A percentile compares a stretch with the other conserved stretches of the same genome.
phyloP scores from a whole-genome alignment of 2,888 invertebrate species.

The Drosophila nr. fundita region DNA sequence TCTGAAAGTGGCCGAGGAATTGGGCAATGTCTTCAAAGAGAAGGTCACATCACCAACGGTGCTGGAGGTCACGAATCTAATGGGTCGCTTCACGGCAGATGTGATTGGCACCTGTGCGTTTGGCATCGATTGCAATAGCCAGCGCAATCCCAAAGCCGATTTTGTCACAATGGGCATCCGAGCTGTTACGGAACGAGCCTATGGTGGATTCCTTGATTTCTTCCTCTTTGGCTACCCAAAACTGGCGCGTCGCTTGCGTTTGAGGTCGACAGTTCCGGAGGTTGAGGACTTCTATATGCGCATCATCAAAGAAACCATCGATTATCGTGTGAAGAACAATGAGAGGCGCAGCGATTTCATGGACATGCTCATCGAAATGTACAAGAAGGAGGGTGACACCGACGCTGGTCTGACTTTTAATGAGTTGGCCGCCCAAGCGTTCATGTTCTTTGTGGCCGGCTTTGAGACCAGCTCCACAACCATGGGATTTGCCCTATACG shows the following conservation, averaged over 20 bases:
- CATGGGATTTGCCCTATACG: slow-evolving; percentile 85
- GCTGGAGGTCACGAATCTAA: slow-evolving; percentile 80
- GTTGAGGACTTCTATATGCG: slow-evolving; percentile 84
- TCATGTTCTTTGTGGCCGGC: slow-evolving; percentile 85
- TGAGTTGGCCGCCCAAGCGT: slow-evolving; percentile 80
- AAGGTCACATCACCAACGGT: slow-evolving; percentile 41
- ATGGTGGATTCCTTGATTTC: too few species aligned
- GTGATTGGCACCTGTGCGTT: slow-evolving; percentile 86
- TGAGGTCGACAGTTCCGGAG: slow-evolving; percentile 56
- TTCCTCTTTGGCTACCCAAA: too few species aligned
- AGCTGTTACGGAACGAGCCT: slow-evolving; percentile 10
- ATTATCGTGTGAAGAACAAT: slow-evolving; percentile 73
- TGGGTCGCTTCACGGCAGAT: slow-evolving; percentile 86
- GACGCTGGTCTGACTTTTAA: slow-evolving; percentile 69
- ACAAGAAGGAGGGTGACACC: slow-evolving; percentile 58
- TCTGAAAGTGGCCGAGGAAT: slow-evolving; percentile 63
- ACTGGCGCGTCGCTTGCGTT: slow-evolving; percentile 81
- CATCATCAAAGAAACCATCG: slow-evolving; percentile 60
- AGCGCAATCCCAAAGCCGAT: slow-evolving; percentile 83
- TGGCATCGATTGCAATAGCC: slow-evolving; percentile 85
- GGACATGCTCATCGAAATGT: slow-evolving; percentile 86
- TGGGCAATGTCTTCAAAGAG: slow-evolving; percentile 76
- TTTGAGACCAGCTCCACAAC: slow-evolving; percentile 89
- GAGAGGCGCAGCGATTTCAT: slow-evolving; percentile 87
- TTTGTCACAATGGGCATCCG: slow-evolving; percentile 81